Conservation (phyloP, 2,888 invertebrate species). For the Parnassius glacialis region DNA sequence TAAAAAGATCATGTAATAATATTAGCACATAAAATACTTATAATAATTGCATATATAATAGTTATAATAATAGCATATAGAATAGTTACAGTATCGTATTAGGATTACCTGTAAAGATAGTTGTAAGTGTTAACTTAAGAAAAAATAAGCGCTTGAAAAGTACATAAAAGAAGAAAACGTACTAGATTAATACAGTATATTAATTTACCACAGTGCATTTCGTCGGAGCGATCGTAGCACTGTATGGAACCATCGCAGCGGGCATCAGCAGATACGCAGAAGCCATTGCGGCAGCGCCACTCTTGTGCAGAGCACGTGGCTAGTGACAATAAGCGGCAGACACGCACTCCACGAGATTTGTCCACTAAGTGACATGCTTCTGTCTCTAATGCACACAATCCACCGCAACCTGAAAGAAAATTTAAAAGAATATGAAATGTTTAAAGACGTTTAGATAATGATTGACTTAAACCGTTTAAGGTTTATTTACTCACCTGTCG, state of each 20-base stretch:
- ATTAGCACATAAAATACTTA: no score
- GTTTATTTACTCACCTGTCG: slow-evolving; percentile 69
- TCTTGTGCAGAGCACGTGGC: slow-evolving; percentile 83
- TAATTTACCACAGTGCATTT: slow-evolving; percentile 85
- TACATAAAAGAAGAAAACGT: no score
- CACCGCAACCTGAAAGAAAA: slow-evolving; percentile 80
- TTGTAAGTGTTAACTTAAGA: no score
- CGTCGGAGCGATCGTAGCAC: slow-evolving; percentile 88
- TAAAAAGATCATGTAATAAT: no score
- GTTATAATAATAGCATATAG: no score
- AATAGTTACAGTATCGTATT: no score
- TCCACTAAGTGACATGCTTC: slow-evolving; percentile 84
- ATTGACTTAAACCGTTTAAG: not conserved
- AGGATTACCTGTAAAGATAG: no score
- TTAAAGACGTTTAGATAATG: not conserved
- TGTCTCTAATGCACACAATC: slow-evolving; percentile 82
- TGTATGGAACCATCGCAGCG: slow-evolving; percentile 87
- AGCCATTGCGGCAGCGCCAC: slow-evolving; percentile 87
- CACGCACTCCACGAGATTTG: slow-evolving; percentile 70
- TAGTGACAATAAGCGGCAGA: slow-evolving; percentile 79
- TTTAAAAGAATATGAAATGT: not conserved
- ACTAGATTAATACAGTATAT: not conserved
- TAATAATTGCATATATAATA: no score
- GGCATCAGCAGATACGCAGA: slow-evolving; percentile 83
- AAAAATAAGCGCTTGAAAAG: no score